Evolutionary conservation across 2,888 invertebrate genomes (phyloP).

Genomic region (Hyposoter dolosus): DNA sequence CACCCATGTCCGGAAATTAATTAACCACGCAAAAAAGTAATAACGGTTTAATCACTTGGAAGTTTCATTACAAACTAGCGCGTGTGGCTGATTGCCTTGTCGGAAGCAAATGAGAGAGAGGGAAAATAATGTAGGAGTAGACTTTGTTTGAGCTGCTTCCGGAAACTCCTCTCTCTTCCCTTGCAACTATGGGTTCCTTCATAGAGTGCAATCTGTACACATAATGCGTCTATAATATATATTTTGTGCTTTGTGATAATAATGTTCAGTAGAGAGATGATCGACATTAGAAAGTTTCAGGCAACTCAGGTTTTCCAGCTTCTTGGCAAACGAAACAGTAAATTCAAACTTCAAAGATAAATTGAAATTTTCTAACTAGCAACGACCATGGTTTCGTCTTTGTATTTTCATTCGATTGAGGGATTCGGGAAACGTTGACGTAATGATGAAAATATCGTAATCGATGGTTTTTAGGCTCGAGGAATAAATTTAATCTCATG

Average conservation of each 20-base stretch:
- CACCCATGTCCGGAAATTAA: conserved; percentile 9
- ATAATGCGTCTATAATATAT: not conserved
- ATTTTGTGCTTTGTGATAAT: conserved; percentile 31
- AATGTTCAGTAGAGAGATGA: conserved; percentile 42
- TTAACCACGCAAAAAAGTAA: conserved; percentile 29
- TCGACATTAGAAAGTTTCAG: conserved; percentile 44
- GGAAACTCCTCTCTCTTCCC: conserved; percentile 23
- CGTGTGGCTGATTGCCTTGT: conserved; percentile 35
- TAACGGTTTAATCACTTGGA: conserved; percentile 54
- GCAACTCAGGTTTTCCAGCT: conserved; percentile 22
- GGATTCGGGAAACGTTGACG: no score
- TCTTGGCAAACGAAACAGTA: conserved; percentile 30
- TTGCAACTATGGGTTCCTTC: conserved; percentile 16
- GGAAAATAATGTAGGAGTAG: conserved; percentile 20
- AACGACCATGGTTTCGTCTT: no score
- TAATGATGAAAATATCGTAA: no score
- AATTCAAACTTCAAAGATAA: conserved; percentile 16
- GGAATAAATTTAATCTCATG: no score
- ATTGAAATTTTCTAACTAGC: no score
- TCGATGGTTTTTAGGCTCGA: no score
- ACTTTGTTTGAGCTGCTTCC: conserved; percentile 56
- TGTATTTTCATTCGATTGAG: no score
- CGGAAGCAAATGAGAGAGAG: not conserved
- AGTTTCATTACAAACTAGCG: conserved; percentile 27
- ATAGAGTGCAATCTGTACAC: conserved; percentile 25